Conservation (phyloP, 2,888 invertebrate genomes). For the Megalurothrips usitatus region DNA sequence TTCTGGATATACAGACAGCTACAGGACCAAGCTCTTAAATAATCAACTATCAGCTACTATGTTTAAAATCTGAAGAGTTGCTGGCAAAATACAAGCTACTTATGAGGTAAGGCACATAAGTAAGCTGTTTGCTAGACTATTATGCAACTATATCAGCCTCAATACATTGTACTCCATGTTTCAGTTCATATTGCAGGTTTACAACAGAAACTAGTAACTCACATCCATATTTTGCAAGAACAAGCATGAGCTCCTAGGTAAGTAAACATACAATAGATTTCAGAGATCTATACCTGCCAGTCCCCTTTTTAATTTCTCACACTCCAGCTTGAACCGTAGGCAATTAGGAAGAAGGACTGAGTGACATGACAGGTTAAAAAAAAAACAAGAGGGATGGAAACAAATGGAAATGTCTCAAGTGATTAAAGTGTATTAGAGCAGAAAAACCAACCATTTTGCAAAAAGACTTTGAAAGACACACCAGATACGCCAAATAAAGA, state of each 20-base stretch:
- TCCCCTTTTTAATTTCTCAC: neutral
- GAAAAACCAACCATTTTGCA: neutral
- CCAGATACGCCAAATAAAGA: neutral
- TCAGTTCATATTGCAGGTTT: neutral
- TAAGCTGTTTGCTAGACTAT: neutral
- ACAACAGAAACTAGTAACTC: neutral
- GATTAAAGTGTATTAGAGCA: neutral
- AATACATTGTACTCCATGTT: slow-evolving; percentile 20
- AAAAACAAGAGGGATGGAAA: no score
- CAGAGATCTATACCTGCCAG: neutral
- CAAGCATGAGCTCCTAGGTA: neutral
- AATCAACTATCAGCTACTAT: neutral
- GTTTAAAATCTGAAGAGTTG: neutral
- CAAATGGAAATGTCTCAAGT: no score
- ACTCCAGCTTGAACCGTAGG: no score
- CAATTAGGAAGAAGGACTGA: no score
- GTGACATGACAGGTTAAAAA: no score
- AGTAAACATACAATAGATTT: neutral
- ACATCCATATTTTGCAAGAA: neutral
- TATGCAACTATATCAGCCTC: slow-evolving; percentile 20
- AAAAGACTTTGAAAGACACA: neutral
- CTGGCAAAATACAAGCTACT: neutral
- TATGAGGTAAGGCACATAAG: neutral
- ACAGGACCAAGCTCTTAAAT: neutral
- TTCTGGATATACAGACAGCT: no score